Base-by-base conservation (phyloP, 92 coral and sea anemone species). In the Paragorgia papillata region DNA sequence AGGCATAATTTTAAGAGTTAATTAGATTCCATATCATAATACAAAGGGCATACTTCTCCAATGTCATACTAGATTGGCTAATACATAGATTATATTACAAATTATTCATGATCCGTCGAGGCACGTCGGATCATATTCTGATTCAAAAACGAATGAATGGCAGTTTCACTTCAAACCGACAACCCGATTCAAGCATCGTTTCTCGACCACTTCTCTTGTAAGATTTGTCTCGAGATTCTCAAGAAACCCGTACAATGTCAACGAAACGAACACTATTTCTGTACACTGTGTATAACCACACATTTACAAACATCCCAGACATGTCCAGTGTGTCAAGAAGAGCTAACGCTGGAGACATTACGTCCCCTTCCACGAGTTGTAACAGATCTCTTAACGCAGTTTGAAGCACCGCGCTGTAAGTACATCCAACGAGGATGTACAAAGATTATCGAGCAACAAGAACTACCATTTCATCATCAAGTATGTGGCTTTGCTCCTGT, bases 161-260 rank as follows among this genome's bases (percentile, higher is more conserved):
- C 43, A 10, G 4, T 10, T 4, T 4, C 43, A 4, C 4, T 37
- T 37, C 6, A 37, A 10, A 37, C 4, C 10, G 43, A 37, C 10
- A 10, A 10, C 10, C 6, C 43, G 10, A 37, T 37, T 10, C 4
- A 37, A 4, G 43, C 43, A 10, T 37, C 43, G 6, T 37, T 37
- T 37, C 4, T 37, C 6, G 76, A 50, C 30, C 84, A 83, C 53
- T 71, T 87, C 18, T 31, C 76, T 7, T 87, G 91, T 27, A 61
- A 79, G 51, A 88, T 88, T 58, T 88, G 91, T 68, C 41, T 82
- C 17, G 82, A 84, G 10, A 88, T 88, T 24, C 75, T 88, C 6
- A 8, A 62, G 32, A 44, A 62, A 29, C 69, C 69, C 1, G 39
- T 31, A 26, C 69, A 62, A 62, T 62, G 69, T n/a, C 48, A 32